These are phyloP conservation scores for Coilia nasus DNA, from an alignment of 2,797 vertebrate genomes.

Conservation along the genomic window DNA sequence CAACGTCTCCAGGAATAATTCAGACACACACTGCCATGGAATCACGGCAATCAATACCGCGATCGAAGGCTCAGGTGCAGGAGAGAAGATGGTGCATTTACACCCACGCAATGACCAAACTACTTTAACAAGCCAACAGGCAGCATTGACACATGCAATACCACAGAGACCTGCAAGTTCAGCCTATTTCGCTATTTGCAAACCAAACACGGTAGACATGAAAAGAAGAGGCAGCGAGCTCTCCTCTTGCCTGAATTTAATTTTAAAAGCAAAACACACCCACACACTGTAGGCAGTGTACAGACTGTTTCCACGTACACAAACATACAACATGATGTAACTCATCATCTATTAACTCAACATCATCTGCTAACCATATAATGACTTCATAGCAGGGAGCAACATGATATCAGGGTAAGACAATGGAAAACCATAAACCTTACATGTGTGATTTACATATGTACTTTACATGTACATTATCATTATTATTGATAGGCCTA, in stretches of 20 bases:
- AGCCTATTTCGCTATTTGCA: slow-evolving; percentile 7
- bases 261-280: not conserved
- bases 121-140: not conserved
- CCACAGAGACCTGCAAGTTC: slow-evolving; percentile 8
- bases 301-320: not conserved
- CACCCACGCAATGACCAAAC: not conserved
- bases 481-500: not conserved
- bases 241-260: not conserved
- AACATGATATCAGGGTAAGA: not conserved
- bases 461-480: too few species aligned
- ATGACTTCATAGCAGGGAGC: not conserved
- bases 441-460: too few species aligned
- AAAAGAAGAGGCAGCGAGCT: not conserved
- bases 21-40: not conserved
- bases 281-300: not conserved
- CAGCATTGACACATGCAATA: slow-evolving; percentile 8
- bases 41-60: not conserved
- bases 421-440: too few species aligned
- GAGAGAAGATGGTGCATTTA: not conserved
- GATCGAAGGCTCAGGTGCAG: not conserved
- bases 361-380: not conserved
- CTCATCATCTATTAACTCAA: too few species aligned
- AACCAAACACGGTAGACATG: not conserved
- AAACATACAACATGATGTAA: not conserved
- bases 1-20: not conserved